Percentiles rank a stretch among this genome's conserved stretches.
Conservation (phyloP, 2,888 invertebrate genomes). For the Parnassius smintheus region DNA sequence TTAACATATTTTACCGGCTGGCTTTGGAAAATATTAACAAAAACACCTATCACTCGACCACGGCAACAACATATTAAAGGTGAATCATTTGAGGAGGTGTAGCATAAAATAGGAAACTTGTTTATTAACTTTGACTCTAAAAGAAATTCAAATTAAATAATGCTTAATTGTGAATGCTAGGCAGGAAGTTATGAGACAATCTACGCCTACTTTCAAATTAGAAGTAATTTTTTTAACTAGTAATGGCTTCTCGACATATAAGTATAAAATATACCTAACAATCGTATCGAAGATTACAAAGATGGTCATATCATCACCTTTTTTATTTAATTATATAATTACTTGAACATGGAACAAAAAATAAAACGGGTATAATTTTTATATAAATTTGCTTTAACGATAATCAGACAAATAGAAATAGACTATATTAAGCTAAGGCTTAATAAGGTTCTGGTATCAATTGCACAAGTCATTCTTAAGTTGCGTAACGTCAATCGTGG, state of each 20-base stretch:
- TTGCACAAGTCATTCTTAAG: conserved; percentile 40
- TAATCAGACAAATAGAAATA: neutral
- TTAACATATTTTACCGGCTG: conserved; percentile 41
- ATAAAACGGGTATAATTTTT: neutral
- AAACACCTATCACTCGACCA: conserved; percentile 43
- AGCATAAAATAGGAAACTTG: conserved; percentile 68
- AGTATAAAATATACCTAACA: neutral
- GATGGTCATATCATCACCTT: conserved; percentile 8
- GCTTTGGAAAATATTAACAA: conserved; percentile 48
- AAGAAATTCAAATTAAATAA: conserved; percentile 27
- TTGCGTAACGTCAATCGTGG: conserved; percentile 54
- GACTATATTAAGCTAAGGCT: neutral
- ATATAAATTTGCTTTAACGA: neutral
- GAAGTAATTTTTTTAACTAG: conserved; percentile 4
- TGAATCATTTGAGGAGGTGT: conserved; percentile 70
- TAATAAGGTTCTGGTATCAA: conserved; percentile 20
- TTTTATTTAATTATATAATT: neutral
- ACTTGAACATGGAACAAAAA: neutral
- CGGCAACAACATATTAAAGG: conserved; percentile 49
- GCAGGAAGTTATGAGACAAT: conserved; percentile 23
- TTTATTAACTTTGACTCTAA: conserved; percentile 35
- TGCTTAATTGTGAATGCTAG: conserved; percentile 23
- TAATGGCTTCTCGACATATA: neutral
- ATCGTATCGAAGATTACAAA: neutral
- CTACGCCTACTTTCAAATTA: conserved; percentile 22